A percentile compares a stretch with the other conserved stretches of the same genome.
These are phyloP conservation scores for Dipodomys merriami DNA, from an alignment of 2,113 vertebrate genomes.

Conservation along the genomic window DNA sequence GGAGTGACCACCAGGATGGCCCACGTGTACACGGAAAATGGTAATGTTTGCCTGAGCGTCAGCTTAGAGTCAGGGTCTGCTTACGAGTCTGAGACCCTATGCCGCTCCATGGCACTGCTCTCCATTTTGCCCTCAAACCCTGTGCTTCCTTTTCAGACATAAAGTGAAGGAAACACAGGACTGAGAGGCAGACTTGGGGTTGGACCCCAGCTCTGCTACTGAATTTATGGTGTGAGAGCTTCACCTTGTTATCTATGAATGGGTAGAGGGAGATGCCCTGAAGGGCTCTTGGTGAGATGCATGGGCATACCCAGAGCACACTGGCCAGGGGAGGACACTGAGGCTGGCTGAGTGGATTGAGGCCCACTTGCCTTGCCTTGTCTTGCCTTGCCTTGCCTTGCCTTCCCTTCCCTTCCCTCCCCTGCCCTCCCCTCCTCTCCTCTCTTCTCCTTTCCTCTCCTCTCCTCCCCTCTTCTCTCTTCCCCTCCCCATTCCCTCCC, in stretches of 20 bases:
- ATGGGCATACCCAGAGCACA: too few relatives aligned
- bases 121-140: background rate
- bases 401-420: background rate
- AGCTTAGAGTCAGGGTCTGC: too few relatives aligned
- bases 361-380: too few relatives aligned
- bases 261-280: rapidly evolving
- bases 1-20: rapidly evolving
- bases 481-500: too few relatives aligned
- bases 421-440: background rate
- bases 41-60: background rate
- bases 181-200: background rate
- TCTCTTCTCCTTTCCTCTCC: too few relatives aligned
- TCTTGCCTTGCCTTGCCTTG: background rate
- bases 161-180: background rate
- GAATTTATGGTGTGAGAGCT: background rate
- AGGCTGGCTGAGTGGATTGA: background rate
- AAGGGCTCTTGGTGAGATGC: too few relatives aligned
- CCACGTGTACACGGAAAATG: rapidly evolving
- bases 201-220: background rate
- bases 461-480: background rate
- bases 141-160: background rate
- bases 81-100: rapidly evolving
- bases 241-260: background rate
- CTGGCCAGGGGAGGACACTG: background rate
- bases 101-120: rapidly evolving